phyloP scores from a whole-genome alignment of 2,113 vertebrate species.

The Copsychus sechellarum region DNA sequence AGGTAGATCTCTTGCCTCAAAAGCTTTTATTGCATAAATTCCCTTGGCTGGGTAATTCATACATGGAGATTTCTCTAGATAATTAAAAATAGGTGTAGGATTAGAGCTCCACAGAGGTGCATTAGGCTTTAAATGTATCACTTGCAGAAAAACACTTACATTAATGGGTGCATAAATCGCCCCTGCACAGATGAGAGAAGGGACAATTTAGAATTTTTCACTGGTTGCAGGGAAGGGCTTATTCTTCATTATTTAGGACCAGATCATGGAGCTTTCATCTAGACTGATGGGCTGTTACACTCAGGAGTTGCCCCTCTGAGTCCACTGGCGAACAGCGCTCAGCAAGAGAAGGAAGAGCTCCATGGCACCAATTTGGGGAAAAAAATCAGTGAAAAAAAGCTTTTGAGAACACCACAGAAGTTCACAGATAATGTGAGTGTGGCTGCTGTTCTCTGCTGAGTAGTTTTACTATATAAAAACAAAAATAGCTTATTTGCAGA shows the following conservation, averaged over 20 bases:
- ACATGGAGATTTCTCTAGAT: conserved; percentile 47
- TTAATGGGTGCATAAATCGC: conserved; percentile 56
- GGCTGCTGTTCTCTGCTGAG: neutral
- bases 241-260: neutral
- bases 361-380: neutral
- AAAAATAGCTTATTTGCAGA: conserved; percentile 61
- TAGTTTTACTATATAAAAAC: conserved; percentile 25
- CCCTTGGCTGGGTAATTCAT: conserved; percentile 26
- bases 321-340: neutral
- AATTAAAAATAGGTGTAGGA: conserved; percentile 47
- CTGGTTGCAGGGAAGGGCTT: neutral
- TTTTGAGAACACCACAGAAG: neutral
- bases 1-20: neutral
- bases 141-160: conserved; percentile 49
- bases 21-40: conserved; percentile 56
- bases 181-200: conserved; percentile 18
- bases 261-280: neutral
- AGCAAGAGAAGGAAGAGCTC: neutral
- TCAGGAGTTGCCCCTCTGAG: neutral
- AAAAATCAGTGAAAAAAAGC: neutral
- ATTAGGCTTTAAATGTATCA: conserved; percentile 46
- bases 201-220: conserved; percentile 29
- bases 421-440: neutral
- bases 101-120: conserved; percentile 51
- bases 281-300: neutral